Base-by-base conservation (phyloP, 2,113 vertebrate species). In the pig (Sus scrofa) region DNA sequence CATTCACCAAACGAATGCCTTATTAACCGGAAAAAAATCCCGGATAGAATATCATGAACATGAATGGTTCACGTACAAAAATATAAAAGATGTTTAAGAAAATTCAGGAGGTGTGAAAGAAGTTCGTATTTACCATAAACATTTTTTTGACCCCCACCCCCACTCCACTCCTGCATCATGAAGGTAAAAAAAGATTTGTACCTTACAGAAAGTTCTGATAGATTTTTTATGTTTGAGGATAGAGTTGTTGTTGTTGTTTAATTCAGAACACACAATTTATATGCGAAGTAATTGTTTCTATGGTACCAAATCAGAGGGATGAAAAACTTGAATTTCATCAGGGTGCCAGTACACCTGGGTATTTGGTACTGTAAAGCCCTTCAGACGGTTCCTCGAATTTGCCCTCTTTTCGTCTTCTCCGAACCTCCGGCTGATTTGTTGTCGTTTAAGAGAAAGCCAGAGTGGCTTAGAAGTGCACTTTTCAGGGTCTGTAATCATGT, bases 11-110 rank as follows among this genome's bases (percentile, higher is more conserved):
- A 63, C 73, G 8, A n/a, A 52, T 7, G 2, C 44, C 4, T 77
- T 68, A 60, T 20, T 71, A 12, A 44, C 44, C 77, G 58, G 11
- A 79, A 32, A 73, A 67, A 73, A 73, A 12, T 1, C 14, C 14
- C 12, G 52, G 30, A 14, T 52, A 5, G 1, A 54, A 39, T 39
- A 39, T 8, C n/a, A 32, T 9, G 12, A 0, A 2, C 20, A 24
- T 19, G 32, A 52, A 3, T 32, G 16, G 87, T 26, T 16, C 27
- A 0, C 7, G 3, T 3, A 52, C 13, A 9, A 13, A n/a, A 63
- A 4, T 60, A 34, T 68, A 16, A 65, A 84, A 24, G 56, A n/a
- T 60, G 16, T 19, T 82, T 71, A 71, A 88, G 75, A 14, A 79
- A 13, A 44, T 44, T 79, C 34, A 70, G 20, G 56, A 78, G 50